Base-by-base conservation (phyloP, 37 sponge, comb jelly and placozoan genomes). In the Halisarca cf. caerulea region DNA sequence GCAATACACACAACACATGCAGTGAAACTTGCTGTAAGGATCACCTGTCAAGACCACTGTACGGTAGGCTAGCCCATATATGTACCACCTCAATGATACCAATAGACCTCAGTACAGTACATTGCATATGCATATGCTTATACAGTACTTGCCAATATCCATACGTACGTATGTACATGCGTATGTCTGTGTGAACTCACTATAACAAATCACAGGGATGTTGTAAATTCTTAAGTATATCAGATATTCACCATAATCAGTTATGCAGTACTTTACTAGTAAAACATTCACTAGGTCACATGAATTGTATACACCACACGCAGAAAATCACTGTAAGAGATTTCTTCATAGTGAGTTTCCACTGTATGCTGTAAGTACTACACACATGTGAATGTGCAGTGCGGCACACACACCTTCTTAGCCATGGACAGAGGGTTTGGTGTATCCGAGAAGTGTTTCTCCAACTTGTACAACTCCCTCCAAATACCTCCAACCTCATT, bases 391-490 rank as follows among this genome's bases (percentile, higher is more conserved):
- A 33, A 85, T 58, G 23, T 54, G 55, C 60, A 75, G 21, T 2
- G 40, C 62, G 53, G 37, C 36, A 47, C 3, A 60, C 84, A 27
- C 40, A 94, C 97, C 91, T 92, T 92, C 39, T 83, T 44, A 33
- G 99, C 95, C 95, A 99, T 99, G 23, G 75, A 71, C 40, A 92
- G 87, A 54, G 97, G 94, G 60, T 89, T 89, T 24, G 95, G 96
- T 7, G 71, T 72, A 62, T 99, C 96, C 17, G 78, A 20, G 44
- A 99, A 97, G 34, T 74, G 70, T 64, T 95, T 99, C 88, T 96
- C 94, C 83, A 97, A 81, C 78, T 99, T 99, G 88, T 99, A 97
- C 45, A 99, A 86, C 4, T 86, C 91, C 55, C 99, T 88, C 92
- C 94, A 97, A 35, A 95, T 57, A 47, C 38, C 73, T 4, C 99